Percentiles rank a stretch among this genome's conserved stretches.
Conservation (phyloP, 92 coral and sea anemone species). For the Zoanthus gigantus region DNA sequence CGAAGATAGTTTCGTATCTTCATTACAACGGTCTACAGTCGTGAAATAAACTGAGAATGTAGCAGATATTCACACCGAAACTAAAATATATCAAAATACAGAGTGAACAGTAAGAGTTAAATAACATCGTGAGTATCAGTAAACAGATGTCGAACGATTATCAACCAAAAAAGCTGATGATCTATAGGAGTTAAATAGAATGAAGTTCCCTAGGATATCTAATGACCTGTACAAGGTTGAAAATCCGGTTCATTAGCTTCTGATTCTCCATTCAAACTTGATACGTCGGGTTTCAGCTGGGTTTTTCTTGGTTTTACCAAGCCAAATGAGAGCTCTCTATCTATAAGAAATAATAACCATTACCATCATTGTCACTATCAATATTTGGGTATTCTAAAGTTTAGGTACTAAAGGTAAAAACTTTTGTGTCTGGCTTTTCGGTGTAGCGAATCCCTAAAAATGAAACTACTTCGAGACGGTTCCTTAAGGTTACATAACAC, state of each 20-base stretch:
- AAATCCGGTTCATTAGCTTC: background rate
- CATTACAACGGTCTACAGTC: too few relatives aligned
- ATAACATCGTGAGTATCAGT: too few relatives aligned
- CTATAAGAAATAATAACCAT: background rate
- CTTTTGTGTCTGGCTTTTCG: too few relatives aligned
- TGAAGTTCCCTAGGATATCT: too few relatives aligned
- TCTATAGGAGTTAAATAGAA: background rate
- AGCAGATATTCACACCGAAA: too few relatives aligned
- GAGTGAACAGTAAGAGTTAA: too few relatives aligned
- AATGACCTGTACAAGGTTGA: background rate
- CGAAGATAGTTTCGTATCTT: too few relatives aligned
- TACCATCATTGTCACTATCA: background rate
- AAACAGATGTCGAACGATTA: background rate
- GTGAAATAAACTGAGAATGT: too few relatives aligned
- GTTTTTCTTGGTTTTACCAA: constrained; percentile 25
- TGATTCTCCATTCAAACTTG: constrained; percentile 10
- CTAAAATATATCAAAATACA: too few relatives aligned
- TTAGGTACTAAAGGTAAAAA: background rate
- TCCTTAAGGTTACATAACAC: too few relatives aligned
- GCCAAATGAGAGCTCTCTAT: background rate
- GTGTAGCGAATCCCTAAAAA: too few relatives aligned
- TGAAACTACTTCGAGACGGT: too few relatives aligned
- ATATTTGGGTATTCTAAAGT: background rate
- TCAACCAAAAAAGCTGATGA: background rate
- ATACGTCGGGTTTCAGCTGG: constrained; percentile 17